Evolutionary conservation across 2,113 vertebrate species (phyloP).

Genomic region (Ictalurus punctatus): DNA sequence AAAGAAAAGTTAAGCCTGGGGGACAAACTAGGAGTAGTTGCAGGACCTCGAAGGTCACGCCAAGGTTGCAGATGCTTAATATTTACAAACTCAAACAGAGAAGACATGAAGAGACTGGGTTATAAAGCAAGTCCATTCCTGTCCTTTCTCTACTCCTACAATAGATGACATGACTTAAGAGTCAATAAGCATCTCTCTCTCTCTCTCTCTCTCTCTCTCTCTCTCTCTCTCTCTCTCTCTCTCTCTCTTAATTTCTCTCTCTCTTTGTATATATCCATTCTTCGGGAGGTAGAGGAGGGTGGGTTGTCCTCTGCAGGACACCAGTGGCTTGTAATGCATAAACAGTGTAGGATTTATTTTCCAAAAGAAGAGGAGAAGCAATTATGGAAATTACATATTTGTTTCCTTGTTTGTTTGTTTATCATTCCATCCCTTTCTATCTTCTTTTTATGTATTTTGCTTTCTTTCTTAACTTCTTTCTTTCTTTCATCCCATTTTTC

Average conservation of each 20-base stretch:
- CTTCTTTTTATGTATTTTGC: neutral
- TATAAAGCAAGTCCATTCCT: neutral
- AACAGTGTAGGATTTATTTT: constrained; percentile 6
- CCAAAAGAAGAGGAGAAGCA: neutral
- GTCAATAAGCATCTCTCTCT: neutral
- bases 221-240: neutral
- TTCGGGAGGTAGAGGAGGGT: neutral
- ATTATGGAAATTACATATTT: neutral
- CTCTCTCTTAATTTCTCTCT: too few relatives aligned
- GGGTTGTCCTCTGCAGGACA: constrained; percentile 22
- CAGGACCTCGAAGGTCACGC: neutral
- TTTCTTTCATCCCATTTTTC: neutral
- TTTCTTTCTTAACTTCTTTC: neutral
- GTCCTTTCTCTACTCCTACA: neutral
- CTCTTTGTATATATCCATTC: neutral
- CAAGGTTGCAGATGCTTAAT: constrained; percentile 11
- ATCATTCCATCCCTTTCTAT: neutral
- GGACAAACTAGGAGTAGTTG: neutral
- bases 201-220: neutral
- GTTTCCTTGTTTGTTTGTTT: neutral
- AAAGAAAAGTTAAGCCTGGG: neutral
- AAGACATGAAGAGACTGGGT: neutral
- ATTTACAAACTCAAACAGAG: neutral
- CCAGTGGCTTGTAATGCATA: constrained; percentile 37
- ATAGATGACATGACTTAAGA: neutral